A percentile compares a stretch with the other conserved stretches of the same genome.
Conservation (phyloP, 2,888 invertebrate genomes). For the Zonitis immaculata region DNA sequence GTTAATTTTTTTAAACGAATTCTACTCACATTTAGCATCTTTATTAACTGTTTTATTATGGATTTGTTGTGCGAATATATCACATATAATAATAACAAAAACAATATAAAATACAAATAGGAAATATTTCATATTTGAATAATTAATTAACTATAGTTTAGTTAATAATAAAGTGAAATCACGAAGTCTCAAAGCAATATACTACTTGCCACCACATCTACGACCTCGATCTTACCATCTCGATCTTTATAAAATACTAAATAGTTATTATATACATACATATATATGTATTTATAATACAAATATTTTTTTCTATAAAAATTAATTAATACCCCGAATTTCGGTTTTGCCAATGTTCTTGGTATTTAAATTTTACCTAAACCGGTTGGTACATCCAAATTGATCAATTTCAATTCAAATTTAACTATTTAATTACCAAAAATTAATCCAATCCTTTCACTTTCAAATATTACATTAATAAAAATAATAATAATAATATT, state of each 20-base stretch:
- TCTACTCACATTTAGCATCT: conserved; percentile 16
- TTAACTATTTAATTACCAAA: too few relatives aligned
- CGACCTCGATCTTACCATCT: conserved; percentile 13
- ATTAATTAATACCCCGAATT: conserved; percentile 12
- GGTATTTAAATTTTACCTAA: conserved; percentile 3
- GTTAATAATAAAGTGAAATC: conserved; percentile 19
- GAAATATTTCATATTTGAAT: conserved; percentile 10
- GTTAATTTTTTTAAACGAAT: too few relatives aligned
- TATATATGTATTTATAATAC: background rate
- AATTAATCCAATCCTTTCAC: too few relatives aligned
- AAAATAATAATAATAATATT: too few relatives aligned
- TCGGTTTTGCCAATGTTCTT: conserved; percentile 12
- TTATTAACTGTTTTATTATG: conserved; percentile 12
- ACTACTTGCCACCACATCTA: conserved; percentile 16
- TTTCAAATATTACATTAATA: too few relatives aligned
- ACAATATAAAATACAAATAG: conserved; percentile 3
- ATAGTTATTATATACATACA: too few relatives aligned
- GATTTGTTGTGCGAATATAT: conserved; percentile 6
- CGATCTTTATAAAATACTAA: background rate
- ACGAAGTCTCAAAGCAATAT: conserved; percentile 13
- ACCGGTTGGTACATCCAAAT: conserved; percentile 13
- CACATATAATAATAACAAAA: conserved; percentile 10
- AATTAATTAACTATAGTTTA: conserved; percentile 9
- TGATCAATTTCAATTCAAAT: too few relatives aligned
- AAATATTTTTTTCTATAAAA: background rate